Evolutionary conservation across 1,140 invertebrate species (phyloP), one percentile per base, ranked within the genome.

Genomic region (Zeugodacus cucurbitae): DNA sequence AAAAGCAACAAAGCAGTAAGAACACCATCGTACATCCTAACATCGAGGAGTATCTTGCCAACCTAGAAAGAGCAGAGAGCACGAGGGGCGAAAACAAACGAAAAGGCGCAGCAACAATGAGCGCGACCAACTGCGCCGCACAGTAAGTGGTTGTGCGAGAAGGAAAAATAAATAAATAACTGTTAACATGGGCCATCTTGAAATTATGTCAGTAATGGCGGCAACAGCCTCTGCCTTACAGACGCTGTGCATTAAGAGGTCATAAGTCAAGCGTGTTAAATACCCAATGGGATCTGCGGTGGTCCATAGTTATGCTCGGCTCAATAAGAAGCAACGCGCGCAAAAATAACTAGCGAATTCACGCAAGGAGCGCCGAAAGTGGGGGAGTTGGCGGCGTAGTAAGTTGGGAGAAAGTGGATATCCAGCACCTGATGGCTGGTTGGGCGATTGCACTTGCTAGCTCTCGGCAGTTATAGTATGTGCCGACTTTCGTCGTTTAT

Each of bases 241-340:
- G 64, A 32, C n/a, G 64, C n/a, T 67, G 64, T 67, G 64, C 64
- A 67, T 67, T 67, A 67, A 67, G 64, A 34, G 64, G 64, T 67
- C 64, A 67, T 34, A 67, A 67, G 64, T 67, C 64, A 67, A 67
- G 64, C 64, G 64, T 67, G 29, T 67, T 67, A 67, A 67, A 67
- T 67, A 34, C 64, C 64, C 64, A 67, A 67, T 67, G 64, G 64
- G 29, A 67, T 67, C n/a, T 32, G 64, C 64, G 64, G 10, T 29
- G 29, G 48, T 54, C 48, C 20, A 54, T 54, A 54, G 37, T 14
- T 62, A 26, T 62, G 59, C 59, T 62, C 2, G 58, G 22, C 22
- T 10, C 7, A 62, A 26, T 6, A 57, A 57, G 54, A 57, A 57
- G 54, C 11, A 57, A 10, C 20, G 54, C 3, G 54, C 3, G 26